Conservation (phyloP, 2,888 invertebrate species). For the Chamaedrilus cognettii region DNA sequence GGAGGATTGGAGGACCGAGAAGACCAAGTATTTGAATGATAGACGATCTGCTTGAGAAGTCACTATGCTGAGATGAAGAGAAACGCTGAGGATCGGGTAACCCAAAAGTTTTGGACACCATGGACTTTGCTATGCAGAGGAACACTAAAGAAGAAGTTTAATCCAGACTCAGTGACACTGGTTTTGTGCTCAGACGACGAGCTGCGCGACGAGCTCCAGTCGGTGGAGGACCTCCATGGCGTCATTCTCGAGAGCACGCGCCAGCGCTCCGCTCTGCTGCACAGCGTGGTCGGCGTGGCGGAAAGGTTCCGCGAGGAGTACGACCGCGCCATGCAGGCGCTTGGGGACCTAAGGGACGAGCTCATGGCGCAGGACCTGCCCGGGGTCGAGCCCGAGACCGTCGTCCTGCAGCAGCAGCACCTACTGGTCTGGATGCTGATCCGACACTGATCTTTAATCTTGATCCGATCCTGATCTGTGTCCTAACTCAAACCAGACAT, state of each 20-base stretch:
- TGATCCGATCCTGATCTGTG: too few species aligned
- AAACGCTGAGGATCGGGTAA: too few species aligned
- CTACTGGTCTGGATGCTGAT: conserved; percentile 52
- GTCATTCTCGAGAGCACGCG: conserved; percentile 36
- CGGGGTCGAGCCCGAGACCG: conserved; percentile 53
- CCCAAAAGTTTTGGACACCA: too few species aligned
- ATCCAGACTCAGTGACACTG: too few species aligned
- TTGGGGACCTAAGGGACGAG: conserved; percentile 56
- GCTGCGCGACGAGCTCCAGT: conserved; percentile 42
- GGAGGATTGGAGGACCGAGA: too few species aligned
- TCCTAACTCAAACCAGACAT: too few species aligned
- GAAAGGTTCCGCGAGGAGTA: conserved; percentile 53
- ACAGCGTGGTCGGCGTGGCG: conserved; percentile 48
- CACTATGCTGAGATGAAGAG: too few species aligned
- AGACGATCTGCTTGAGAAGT: too few species aligned
- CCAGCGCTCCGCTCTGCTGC: conserved; percentile 45
- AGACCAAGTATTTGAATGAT: too few species aligned
- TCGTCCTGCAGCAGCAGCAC: conserved; percentile 56
- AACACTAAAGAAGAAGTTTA: too few species aligned
- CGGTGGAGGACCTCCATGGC: conserved; percentile 47
- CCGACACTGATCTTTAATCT: too few species aligned
- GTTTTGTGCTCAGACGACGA: neutral
- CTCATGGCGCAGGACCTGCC: conserved; percentile 56
- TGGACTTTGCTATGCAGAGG: too few species aligned
- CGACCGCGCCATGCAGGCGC: conserved; percentile 49